Conservation (phyloP, 2,113 vertebrate genomes). For the Corapipo altera region DNA sequence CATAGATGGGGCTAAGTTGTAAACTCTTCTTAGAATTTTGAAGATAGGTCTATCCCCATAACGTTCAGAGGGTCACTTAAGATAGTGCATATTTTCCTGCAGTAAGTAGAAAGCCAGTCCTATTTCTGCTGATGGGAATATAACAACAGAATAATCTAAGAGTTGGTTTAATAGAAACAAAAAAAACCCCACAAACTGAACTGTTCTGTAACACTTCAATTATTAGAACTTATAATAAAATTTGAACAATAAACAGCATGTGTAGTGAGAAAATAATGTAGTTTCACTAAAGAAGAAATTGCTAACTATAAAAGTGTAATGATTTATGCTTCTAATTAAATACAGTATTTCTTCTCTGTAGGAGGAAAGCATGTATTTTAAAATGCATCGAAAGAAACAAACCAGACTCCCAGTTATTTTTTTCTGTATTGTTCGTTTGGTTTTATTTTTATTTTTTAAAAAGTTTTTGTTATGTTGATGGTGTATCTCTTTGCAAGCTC, state of each 20-base stretch:
- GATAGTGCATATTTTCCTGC: neutral
- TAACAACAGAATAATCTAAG: neutral
- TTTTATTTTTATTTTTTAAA: fast-evolving
- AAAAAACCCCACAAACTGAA: neutral
- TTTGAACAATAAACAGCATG: neutral
- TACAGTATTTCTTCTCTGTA: neutral
- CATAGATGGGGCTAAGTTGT: neutral
- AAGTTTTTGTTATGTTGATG: neutral
- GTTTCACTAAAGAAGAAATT: slow-evolving; percentile 14
- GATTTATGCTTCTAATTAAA: slow-evolving; percentile 54
- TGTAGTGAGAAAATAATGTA: slow-evolving; percentile 1
- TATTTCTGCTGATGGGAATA: neutral
- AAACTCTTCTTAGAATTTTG: neutral
- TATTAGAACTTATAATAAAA: neutral
- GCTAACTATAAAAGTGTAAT: slow-evolving; percentile 6
- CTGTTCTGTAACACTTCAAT: neutral
- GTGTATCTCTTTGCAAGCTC: neutral
- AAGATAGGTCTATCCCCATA: neutral
- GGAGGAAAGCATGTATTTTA: neutral
- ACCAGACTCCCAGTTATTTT: neutral
- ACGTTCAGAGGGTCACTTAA: neutral
- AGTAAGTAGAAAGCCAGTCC: neutral
- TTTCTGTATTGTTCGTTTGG: neutral
- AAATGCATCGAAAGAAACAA: slow-evolving; percentile 20
- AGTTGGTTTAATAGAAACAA: neutral